phyloP scores from a whole-genome alignment of 2,888 invertebrate species.

The Lasioglossum pauxillum region DNA sequence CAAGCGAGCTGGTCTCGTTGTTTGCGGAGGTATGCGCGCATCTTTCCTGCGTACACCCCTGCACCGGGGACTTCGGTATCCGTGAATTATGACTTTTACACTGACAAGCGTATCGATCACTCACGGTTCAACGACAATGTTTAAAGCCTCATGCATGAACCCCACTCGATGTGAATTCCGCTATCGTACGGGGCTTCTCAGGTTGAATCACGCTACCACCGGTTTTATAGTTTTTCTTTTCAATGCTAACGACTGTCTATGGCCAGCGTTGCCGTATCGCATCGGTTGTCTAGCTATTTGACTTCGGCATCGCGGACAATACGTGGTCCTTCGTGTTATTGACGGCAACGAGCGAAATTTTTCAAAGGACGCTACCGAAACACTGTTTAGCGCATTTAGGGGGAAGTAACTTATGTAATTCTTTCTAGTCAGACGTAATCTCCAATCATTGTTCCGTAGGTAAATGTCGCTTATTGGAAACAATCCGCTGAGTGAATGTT shows the following conservation, averaged over 20 bases:
- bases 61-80: constrained; percentile 26
- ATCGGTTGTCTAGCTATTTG: not conserved
- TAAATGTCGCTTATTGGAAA: not conserved
- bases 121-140: constrained; percentile 47
- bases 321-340: no score
- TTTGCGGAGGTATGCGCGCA: constrained; percentile 14
- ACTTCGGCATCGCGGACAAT: not conserved
- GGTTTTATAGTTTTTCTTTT: not conserved
- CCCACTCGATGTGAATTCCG: not conserved
- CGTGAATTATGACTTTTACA: constrained; percentile 62
- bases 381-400: no score
- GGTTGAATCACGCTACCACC: not conserved
- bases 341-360: no score
- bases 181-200: not conserved
- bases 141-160: constrained; percentile 25
- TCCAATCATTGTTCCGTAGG: not conserved
- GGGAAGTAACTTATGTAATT: not conserved
- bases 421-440: not conserved
- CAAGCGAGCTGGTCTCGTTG: not conserved
- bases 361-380: no score
- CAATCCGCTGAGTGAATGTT: not conserved
- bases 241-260: constrained; percentile 12
- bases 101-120: constrained; percentile 56
- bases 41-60: not conserved
- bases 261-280: not conserved